Base-by-base conservation (phyloP, 1,140 invertebrate genomes). In the Zeugodacus cucurbitae region DNA sequence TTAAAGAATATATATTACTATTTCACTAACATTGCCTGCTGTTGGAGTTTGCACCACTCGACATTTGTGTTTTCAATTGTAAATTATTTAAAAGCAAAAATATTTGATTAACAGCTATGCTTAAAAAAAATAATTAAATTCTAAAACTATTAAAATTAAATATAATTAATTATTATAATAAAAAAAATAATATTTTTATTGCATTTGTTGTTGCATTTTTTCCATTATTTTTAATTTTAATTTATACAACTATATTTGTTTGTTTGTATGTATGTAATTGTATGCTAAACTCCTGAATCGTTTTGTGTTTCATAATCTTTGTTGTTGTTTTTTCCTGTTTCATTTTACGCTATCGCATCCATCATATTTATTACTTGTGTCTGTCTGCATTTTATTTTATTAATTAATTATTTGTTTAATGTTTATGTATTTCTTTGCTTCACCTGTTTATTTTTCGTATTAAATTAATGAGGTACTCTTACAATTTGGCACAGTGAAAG, bases 401-500 rank as follows among this genome's bases (percentile, higher is more conserved):
- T 54, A 54, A 26, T 34, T 34, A 34, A 17, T 70, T 20, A 2
- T 26, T 82, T 44, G 26, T 82, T 22, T n/a, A n/a, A n/a, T n/a
- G 2, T 48, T 86, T 57, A 20, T 87, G 37, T 57, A 44, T 48
- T 70, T 70, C 7, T 87, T 37, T 48, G 59, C 41, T 87, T 70
- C 41, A 22, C 11, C 29, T 41, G 85, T 88, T 88, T 90, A 85
- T 88, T 87, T 87, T 90, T 91, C 91, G 90, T 89, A 90, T 92
- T 93, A 90, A 92, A 92, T 91, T 93, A 93, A 93, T 93, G 92
- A 93, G 92, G 92, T 93, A 93, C 92, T 92, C 90, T 92, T 92
- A 92, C 91, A 92, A 93, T 93, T 93, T 93, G 92, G 92, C 92
- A 93, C 92, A 93, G 92, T 93, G 92, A 93, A 93, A 92, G 92